Evolutionary conservation across 2,888 invertebrate genomes (phyloP), one percentile per base, ranked within the genome.

Genomic region (Therioaphis trifolii): DNA sequence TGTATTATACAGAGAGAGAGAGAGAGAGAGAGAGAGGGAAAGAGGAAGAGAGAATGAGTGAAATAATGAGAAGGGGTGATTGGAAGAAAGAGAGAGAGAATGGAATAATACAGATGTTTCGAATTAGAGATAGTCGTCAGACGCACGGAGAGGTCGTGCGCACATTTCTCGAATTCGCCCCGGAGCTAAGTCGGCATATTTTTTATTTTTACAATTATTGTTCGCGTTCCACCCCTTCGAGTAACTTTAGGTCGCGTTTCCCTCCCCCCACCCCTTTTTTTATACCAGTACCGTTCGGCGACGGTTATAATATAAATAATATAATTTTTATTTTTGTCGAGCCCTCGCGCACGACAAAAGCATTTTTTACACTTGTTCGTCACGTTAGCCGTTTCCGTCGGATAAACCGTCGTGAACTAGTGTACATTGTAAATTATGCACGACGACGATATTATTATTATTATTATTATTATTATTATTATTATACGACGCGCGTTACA

Each of bases 31-130:
- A 35, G 35, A 35, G 35, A 35, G 35, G 7, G 35, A 35, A 35
- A 35, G 35, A 35, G 35, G 11, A 1, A 15, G 21, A 52, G 52
- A n/a, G 52, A 21, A 35, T 21, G 35, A 35, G 3, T 21, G 35
- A 55, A 27, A 72, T 15, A 55, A 46, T 76, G n/a, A n/a, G n/a
- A n/a, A n/a, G n/a, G n/a, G 9, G 58, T 14, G 58, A 5, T 35
- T 18, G 55, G 14, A 15, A 24, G 55, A 24, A 1, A 15, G 21
- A 52, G 52, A n/a, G 52, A 21, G 46, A 15, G 35, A 35, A 4
- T 21, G 35, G 40, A 27, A 72, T 15, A 55, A 46, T 76, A 76
- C 76, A 63, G 76, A 76, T 46, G 76, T 76, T 76, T 46, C 61
- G 76, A 46, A 76, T 76, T 76, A 58, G 40, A 75, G 40, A 58